Evolutionary conservation across 2,797 vertebrate genomes (phyloP), one percentile per base, ranked within the genome.

Genomic region (Emys orbicularis): DNA sequence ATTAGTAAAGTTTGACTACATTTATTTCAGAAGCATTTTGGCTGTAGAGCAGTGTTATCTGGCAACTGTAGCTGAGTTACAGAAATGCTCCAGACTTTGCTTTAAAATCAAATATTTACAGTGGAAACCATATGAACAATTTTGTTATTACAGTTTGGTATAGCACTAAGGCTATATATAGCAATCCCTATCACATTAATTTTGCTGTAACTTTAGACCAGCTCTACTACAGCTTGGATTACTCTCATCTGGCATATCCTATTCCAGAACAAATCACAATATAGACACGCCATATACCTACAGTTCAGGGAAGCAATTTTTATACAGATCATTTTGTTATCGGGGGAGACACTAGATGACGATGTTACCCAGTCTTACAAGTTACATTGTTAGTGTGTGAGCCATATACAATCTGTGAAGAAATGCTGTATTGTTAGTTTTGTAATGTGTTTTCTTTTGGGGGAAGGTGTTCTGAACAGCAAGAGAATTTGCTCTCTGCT

Each of bases 71-170:
- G 37, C 68, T 44, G n/a, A 41, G 11, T 12, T 74, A 74, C 37
- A 44, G 37, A 74, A 74, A 74, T 74, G 16, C 8, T 74, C 4
- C 37, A 44, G 37, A 74, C 37, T 74, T 74, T 50, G 2, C 0
- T 79, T 88, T 93, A 9, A 83, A 85, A 13, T 74, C 2, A 95
- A 86, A 83, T 76, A 83, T 88, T 86, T 92, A 50, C 29, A 81
- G 18, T 18, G 1, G 89, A 87, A 79, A 72, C 31, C 29, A 79
- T 12, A 41, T 3, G 3, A 92, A 65, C 31, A 65, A 0, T 25
- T 72, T 72, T 74, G n/a, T 44, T 23, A 41, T 74, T 74, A 74
- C 19, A 41, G 27, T 61, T 89, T 85, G 18, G 8, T 74, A 81
- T 79, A 89, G 5, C 13, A 37, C 13, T 68, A 31, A 79, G 31